Percentiles rank a stretch among this genome's conserved stretches.
Conservation (phyloP, 64 coral and sea anemone species). For the Porites lutea region DNA sequence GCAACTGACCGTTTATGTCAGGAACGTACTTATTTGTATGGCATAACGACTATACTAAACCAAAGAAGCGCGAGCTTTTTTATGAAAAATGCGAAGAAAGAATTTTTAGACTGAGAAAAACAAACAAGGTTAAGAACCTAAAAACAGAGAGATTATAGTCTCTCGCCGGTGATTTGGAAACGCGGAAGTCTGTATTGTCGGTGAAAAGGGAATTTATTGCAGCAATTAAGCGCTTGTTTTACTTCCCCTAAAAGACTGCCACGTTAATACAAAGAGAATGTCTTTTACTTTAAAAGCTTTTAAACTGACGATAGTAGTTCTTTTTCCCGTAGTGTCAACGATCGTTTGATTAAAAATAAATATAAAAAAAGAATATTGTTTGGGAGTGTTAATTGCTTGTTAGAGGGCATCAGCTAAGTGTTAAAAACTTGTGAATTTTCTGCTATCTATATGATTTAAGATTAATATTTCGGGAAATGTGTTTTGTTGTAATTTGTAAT, state of each 20-base stretch:
- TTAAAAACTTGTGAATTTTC: neutral
- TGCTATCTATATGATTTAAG: neutral
- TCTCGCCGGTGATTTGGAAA: neutral
- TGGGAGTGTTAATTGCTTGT: constrained; percentile 6
- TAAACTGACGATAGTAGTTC: neutral
- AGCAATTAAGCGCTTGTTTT: neutral
- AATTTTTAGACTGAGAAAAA: neutral
- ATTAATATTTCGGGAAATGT: neutral
- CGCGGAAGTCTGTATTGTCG: neutral
- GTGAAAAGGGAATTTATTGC: neutral
- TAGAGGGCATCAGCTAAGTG: neutral
- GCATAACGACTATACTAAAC: no score
- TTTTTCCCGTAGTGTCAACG: constrained; percentile 1
- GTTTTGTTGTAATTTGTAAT: neutral
- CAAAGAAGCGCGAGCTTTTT: neutral
- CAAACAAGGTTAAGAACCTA: neutral
- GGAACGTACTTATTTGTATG: no score
- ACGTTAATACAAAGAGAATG: neutral
- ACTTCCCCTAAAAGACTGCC: neutral
- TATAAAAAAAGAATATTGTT: neutral
- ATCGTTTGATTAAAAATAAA: neutral
- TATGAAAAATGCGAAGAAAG: neutral
- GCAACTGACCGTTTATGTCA: no score
- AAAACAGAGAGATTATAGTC: neutral
- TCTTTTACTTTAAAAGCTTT: neutral